Evolutionary conservation across 2,888 invertebrate genomes (phyloP).

Genomic region (Tinea pellionella): DNA sequence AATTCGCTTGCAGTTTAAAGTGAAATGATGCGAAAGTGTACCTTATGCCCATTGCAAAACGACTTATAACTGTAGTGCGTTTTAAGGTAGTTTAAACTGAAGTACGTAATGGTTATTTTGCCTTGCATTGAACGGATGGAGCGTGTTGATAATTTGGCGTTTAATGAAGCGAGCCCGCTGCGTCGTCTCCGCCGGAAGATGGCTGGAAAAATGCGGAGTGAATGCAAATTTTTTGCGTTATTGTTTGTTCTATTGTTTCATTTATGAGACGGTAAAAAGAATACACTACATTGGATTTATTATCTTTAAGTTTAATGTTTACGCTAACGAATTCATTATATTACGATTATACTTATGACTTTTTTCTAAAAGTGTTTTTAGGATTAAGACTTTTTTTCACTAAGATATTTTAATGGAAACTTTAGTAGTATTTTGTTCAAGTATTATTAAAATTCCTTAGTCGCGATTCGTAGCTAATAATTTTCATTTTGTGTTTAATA

Average conservation of each 20-base stretch:
- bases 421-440: no score
- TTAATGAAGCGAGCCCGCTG: constrained; percentile 61
- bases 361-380: no score
- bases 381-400: no score
- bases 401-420: no score
- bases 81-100: constrained; percentile 26
- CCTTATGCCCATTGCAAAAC: constrained; percentile 31
- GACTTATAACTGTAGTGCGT: constrained; percentile 24
- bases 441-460: background rate
- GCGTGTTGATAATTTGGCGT: constrained; percentile 60
- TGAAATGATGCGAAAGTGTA: constrained; percentile 34
- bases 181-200: constrained; percentile 52
- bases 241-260: constrained; percentile 62
- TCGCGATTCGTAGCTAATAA: background rate
- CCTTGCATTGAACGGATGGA: constrained; percentile 41
- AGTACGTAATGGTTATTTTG: constrained; percentile 47
- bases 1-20: constrained; percentile 34
- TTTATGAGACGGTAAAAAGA: constrained; percentile 48
- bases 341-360: no score
- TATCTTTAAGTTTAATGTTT: constrained; percentile 16
- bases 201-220: constrained; percentile 53
- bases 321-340: constrained; percentile 2
- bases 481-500: background rate
- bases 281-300: constrained; percentile 17
- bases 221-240: constrained; percentile 61